These are phyloP conservation scores for Forficula auricularia DNA, from an alignment of 1,140 invertebrate species.

Conservation along the genomic window DNA sequence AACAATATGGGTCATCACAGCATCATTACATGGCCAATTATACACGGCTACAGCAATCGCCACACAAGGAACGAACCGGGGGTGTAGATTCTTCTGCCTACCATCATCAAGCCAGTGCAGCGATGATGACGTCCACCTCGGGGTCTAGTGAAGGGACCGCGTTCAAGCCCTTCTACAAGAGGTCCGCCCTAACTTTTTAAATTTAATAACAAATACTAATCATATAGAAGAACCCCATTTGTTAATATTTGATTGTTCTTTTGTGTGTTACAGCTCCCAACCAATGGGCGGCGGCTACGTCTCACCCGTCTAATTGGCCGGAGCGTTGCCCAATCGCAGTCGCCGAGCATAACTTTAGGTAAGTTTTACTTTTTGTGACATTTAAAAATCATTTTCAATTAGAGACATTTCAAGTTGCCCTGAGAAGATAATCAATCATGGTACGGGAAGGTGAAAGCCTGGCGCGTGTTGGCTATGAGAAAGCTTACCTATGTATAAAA, in stretches of 20 bases:
- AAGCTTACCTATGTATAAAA: no score
- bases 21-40: conserved; percentile 7
- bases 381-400: no score
- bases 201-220: background rate
- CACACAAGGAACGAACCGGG: conserved; percentile 9
- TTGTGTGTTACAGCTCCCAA: conserved; percentile 6
- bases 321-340: no score
- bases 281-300: conserved; percentile 16
- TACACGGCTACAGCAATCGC: conserved; percentile 9
- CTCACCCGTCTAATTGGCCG: conserved; percentile 14
- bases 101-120: conserved; percentile 8
- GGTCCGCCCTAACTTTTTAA: conserved; percentile 31
- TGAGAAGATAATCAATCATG: no score
- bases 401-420: no score
- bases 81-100: conserved; percentile 1
- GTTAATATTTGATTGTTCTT: background rate
- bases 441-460: no score
- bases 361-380: no score
- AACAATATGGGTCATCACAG: no score
- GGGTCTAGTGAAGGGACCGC: conserved; percentile 34
- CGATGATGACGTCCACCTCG: conserved; percentile 18
- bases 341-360: no score
- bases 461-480: no score
- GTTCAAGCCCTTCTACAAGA: conserved; percentile 78
- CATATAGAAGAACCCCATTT: background rate